Evolutionary conservation across 2,888 invertebrate species (phyloP).

Genomic region (Agriopis leucophaearia): DNA sequence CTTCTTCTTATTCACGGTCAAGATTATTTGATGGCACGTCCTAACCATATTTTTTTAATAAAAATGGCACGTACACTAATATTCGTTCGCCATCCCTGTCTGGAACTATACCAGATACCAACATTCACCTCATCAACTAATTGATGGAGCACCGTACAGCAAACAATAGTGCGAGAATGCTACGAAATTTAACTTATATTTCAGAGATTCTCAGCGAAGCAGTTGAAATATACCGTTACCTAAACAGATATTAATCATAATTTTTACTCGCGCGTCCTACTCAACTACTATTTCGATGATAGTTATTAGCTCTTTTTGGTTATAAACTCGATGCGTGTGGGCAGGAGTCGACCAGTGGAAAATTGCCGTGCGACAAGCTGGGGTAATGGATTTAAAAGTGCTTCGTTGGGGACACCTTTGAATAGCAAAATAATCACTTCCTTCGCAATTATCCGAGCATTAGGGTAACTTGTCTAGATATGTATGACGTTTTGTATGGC

Average conservation of each 20-base stretch:
- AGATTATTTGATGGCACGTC: too few relatives aligned
- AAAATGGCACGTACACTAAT: too few relatives aligned
- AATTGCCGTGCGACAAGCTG: conserved; percentile 82
- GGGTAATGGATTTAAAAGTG: conserved; percentile 84
- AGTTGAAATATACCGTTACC: conserved; percentile 73
- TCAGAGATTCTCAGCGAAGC: conserved; percentile 62
- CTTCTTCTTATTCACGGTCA: too few relatives aligned
- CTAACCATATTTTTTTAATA: too few relatives aligned
- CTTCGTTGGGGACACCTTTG: conserved; percentile 71
- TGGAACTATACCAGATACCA: conserved; percentile 56
- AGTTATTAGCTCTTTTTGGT: conserved; percentile 81
- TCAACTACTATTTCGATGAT: conserved; percentile 80
- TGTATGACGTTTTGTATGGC: conserved; percentile 54
- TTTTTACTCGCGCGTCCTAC: conserved; percentile 81
- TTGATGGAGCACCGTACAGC: conserved; percentile 51
- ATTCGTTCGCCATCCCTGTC: too few relatives aligned
- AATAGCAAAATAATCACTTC: conserved; percentile 81
- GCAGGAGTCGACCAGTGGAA: conserved; percentile 77
- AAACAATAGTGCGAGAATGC: conserved; percentile 37
- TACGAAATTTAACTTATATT: conserved; percentile 37
- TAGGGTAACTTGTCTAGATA: conserved; percentile 60
- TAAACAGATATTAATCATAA: conserved; percentile 86
- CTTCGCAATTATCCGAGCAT: conserved; percentile 68
- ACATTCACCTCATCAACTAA: conserved; percentile 63
- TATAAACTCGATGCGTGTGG: conserved; percentile 79